Percentiles rank a stretch among this genome's conserved stretches.
phyloP scores from a whole-genome alignment of 2,888 invertebrate genomes.

The Phytoseiulus persimilis region DNA sequence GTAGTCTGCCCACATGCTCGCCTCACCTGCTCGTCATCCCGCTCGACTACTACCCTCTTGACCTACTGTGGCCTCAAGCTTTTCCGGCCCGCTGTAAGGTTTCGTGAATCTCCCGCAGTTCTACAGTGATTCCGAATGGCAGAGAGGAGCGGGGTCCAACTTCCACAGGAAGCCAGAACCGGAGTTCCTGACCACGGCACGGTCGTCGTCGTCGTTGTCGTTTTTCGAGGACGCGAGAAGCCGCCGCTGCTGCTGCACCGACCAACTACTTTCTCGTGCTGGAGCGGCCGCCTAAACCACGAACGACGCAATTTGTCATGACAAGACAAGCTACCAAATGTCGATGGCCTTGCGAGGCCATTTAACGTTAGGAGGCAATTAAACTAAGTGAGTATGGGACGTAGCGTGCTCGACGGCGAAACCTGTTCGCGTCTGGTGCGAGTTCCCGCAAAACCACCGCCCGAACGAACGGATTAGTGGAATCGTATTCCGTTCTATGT shows the following conservation, averaged over 20 bases:
- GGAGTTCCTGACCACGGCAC: too few relatives aligned
- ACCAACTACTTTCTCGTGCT: not conserved
- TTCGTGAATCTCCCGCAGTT: too few relatives aligned
- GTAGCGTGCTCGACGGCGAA: not conserved
- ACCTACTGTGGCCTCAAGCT: too few relatives aligned
- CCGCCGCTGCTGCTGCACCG: not conserved
- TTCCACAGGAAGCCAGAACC: too few relatives aligned
- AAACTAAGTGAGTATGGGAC: not conserved
- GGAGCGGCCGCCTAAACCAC: not conserved
- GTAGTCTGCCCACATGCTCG: not conserved
- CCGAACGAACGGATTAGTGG: too few relatives aligned
- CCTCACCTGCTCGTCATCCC: not conserved
- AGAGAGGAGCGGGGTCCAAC: too few relatives aligned
- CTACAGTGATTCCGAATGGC: too few relatives aligned
- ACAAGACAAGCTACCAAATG: not conserved
- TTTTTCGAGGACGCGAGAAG: not conserved
- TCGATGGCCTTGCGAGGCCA: not conserved
- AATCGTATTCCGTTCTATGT: too few relatives aligned
- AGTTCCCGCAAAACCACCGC: too few relatives aligned
- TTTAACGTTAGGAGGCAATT: not conserved
- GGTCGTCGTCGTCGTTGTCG: not conserved
- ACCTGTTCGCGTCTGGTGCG: not conserved
- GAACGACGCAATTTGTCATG: constrained; percentile 5
- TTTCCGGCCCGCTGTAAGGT: too few relatives aligned
- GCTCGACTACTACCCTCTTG: not conserved